These are phyloP conservation scores for Pyrgilauda ruficollis DNA, from an alignment of 2,113 vertebrate genomes.

Conservation along the genomic window DNA sequence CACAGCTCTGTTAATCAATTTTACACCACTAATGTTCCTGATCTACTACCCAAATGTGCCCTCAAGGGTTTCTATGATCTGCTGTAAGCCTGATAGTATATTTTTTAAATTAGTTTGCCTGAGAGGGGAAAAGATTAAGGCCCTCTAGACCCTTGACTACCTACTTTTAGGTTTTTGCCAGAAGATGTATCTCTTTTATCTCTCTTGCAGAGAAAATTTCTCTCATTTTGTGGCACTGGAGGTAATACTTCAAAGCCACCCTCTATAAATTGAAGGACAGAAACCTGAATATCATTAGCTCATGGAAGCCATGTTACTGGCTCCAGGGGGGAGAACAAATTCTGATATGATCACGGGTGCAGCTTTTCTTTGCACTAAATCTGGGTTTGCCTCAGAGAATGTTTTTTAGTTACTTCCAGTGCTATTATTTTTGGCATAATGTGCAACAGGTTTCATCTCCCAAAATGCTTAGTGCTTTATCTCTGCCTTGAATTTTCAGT, in stretches of 20 bases:
- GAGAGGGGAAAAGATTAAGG: neutral
- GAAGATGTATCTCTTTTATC: constrained; percentile 20
- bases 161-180: neutral
- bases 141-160: neutral
- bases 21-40: neutral
- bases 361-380: neutral
- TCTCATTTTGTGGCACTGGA: neutral
- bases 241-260: constrained; percentile 30
- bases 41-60: neutral
- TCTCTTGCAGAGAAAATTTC: constrained; percentile 28
- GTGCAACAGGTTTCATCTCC: neutral
- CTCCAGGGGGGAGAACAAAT: constrained; percentile 11
- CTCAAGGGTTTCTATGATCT: neutral
- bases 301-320: neutral
- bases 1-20: constrained; percentile 20
- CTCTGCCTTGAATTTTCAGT: neutral
- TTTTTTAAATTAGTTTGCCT: constrained; percentile 28
- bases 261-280: neutral
- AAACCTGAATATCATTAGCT: constrained; percentile 11
- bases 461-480: neutral
- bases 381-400: neutral
- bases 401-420: neutral
- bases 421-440: neutral
- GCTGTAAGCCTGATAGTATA: neutral
- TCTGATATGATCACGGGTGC: neutral